These are phyloP conservation scores for Nesoenas mayeri DNA, from an alignment of 2,113 vertebrate species.

Conservation along the genomic window DNA sequence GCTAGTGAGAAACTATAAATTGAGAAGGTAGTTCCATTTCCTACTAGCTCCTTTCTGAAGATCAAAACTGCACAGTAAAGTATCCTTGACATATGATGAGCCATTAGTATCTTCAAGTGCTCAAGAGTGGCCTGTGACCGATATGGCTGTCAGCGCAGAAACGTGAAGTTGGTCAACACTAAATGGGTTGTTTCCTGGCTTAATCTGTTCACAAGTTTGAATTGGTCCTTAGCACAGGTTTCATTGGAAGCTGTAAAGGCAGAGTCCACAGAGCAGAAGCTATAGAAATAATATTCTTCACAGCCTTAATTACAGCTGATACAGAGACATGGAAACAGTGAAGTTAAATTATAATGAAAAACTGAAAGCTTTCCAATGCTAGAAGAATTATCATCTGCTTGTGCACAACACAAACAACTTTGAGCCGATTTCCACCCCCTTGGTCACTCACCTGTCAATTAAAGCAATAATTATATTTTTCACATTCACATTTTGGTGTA, in stretches of 20 bases:
- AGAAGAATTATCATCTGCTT: background rate
- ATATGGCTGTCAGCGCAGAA: background rate
- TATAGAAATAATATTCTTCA: background rate
- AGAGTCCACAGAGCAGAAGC: background rate
- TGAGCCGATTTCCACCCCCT: constrained; percentile 13
- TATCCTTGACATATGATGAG: background rate
- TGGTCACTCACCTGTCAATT: constrained; percentile 90
- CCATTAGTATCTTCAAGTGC: background rate
- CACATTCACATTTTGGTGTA: constrained; percentile 98
- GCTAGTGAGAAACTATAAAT: background rate
- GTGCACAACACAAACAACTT: background rate
- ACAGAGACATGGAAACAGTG: background rate
- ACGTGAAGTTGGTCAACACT: background rate
- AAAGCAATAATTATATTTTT: constrained; percentile 99
- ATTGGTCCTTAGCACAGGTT: background rate
- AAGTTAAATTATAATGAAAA: background rate
- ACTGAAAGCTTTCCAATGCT: background rate
- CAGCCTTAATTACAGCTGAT: background rate
- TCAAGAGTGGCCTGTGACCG: background rate
- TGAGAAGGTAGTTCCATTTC: background rate
- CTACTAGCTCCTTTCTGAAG: background rate
- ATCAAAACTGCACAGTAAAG: background rate
- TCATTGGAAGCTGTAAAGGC: background rate
- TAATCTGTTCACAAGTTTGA: background rate
- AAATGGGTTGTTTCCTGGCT: background rate